Evolutionary conservation across 2,113 vertebrate species (phyloP).

Genomic region (Heterocephalus glaber): DNA sequence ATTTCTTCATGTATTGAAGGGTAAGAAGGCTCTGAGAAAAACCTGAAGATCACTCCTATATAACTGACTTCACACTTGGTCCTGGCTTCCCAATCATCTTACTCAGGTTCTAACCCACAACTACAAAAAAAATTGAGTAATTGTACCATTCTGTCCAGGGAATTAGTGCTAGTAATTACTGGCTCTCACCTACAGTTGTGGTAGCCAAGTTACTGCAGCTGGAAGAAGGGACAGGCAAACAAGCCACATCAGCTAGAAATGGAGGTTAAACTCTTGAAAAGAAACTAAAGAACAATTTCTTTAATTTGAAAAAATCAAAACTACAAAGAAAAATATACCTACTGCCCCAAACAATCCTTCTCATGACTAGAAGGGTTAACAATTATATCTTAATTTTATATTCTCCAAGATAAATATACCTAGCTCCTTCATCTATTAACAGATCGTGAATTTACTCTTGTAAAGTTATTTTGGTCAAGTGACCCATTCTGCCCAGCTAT

Average conservation of each 20-base stretch:
- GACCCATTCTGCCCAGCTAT: background rate
- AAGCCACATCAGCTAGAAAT: background rate
- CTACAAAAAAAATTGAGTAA: background rate
- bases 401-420: background rate
- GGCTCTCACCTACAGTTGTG: background rate
- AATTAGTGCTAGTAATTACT: background rate
- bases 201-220: background rate
- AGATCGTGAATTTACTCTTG: background rate
- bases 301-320: conserved; percentile 38
- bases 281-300: conserved; percentile 41
- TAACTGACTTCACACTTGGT: background rate
- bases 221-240: background rate
- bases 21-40: background rate
- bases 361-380: background rate
- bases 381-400: background rate
- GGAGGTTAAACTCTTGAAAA: conserved; percentile 19
- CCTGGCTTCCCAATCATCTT: background rate
- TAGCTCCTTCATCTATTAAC: background rate
- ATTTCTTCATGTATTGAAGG: background rate
- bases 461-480: background rate
- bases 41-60: background rate
- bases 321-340: background rate
- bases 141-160: background rate
- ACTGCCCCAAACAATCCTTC: background rate
- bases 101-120: background rate